phyloP scores from a whole-genome alignment of 2,113 vertebrate species.

The Lanius ludovicianus region DNA sequence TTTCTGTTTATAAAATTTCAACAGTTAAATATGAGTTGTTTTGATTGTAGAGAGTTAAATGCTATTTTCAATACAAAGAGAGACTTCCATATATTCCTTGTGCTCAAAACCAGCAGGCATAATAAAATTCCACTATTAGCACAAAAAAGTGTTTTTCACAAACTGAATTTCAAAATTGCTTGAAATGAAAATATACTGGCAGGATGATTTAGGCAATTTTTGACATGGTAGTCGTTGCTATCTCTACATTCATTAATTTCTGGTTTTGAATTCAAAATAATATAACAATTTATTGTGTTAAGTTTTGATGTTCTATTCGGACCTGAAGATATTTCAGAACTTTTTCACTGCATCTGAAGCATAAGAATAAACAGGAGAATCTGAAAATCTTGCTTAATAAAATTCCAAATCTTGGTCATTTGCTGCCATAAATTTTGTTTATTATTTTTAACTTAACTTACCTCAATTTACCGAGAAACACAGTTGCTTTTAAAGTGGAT shows the following conservation, averaged over 20 bases:
- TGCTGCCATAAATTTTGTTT: background rate
- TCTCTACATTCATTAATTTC: background rate
- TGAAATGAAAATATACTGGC: rapidly evolving
- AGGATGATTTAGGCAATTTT: background rate
- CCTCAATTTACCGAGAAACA: background rate
- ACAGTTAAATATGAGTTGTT: background rate
- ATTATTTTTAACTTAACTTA: background rate
- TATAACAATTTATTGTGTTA: rapidly evolving
- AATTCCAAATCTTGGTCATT: background rate
- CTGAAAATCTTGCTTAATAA: background rate
- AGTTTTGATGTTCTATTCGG: background rate
- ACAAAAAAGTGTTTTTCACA: background rate
- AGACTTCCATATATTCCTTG: background rate
- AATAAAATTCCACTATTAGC: background rate
- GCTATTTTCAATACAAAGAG: background rate
- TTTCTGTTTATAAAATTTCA: background rate
- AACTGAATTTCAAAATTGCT: background rate
- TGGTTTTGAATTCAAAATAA: background rate
- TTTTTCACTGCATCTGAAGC: background rate
- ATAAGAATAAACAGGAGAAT: background rate
- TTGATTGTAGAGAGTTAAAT: background rate
- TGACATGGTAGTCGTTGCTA: background rate
- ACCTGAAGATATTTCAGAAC: background rate
- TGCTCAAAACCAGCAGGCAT: background rate
- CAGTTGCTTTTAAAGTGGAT: background rate